Percentiles rank a stretch among this genome's conserved stretches.
Evolutionary conservation across 2,888 invertebrate species (phyloP).

Genomic region (Patella ulyssiponensis): DNA sequence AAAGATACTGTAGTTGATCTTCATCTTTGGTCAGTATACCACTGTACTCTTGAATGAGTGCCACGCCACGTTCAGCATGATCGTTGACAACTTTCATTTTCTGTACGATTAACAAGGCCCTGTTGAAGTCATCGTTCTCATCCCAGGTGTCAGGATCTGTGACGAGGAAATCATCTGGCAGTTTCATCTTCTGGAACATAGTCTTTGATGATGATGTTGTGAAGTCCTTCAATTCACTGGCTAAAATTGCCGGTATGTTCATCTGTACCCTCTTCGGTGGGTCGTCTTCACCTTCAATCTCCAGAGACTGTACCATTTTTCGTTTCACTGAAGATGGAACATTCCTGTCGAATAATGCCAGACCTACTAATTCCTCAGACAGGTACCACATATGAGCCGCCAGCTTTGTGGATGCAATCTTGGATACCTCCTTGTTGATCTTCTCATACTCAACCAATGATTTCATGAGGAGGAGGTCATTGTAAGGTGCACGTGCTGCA

Average conservation of each 20-base stretch:
- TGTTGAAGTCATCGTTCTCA: not conserved
- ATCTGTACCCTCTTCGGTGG: too few relatives aligned
- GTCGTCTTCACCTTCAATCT: too few relatives aligned
- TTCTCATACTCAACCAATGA: not conserved
- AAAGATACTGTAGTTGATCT: constrained; percentile 10
- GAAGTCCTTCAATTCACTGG: not conserved
- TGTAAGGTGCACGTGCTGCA: not conserved
- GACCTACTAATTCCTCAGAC: too few relatives aligned
- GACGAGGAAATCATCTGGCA: constrained; percentile 2
- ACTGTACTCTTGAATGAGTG: not conserved
- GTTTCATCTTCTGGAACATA: not conserved
- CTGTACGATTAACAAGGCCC: not conserved
- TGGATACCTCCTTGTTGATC: not conserved
- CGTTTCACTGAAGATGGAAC: too few relatives aligned
- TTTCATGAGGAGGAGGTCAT: constrained; percentile 1
- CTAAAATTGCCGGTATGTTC: not conserved
- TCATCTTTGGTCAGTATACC: constrained; percentile 1
- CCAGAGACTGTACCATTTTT: too few relatives aligned
- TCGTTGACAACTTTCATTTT: not conserved
- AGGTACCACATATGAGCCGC: too few relatives aligned
- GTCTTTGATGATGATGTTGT: not conserved
- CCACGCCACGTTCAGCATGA: constrained; percentile 6
- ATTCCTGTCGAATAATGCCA: too few relatives aligned
- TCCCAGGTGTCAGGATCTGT: not conserved
- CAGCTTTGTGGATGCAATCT: not conserved